Conservation (phyloP, 37 sponge, comb jelly and placozoan species). For the Bolinopsis microptera region DNA sequence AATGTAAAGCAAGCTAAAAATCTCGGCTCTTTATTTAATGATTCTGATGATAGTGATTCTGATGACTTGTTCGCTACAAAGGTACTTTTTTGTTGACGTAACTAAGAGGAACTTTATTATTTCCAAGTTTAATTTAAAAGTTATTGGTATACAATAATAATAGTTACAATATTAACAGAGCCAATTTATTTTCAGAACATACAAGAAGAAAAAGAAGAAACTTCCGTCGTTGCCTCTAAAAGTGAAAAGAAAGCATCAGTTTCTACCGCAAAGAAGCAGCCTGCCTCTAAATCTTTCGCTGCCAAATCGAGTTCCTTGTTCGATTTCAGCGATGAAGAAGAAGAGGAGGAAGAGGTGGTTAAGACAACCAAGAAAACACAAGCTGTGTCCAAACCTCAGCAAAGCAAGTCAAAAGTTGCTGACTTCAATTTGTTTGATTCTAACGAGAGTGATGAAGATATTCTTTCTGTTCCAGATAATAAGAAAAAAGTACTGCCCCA, state of each 20-base stretch:
- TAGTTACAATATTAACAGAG: too few species aligned
- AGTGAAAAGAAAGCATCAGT: too few species aligned
- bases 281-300: neutral
- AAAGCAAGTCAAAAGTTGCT: neutral
- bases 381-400: neutral
- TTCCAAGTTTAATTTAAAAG: too few species aligned
- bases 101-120: too few species aligned
- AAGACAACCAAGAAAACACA: neutral
- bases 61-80: neutral
- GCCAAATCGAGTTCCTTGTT: neutral
- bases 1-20: neutral
- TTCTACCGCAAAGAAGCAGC: neutral
- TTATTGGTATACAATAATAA: too few species aligned
- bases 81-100: too few species aligned
- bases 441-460: neutral
- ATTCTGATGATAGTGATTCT: neutral
- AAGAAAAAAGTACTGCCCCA: neutral
- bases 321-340: slow-evolving; percentile 12
- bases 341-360: neutral
- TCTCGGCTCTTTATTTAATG: neutral
- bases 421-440: neutral
- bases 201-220: neutral
- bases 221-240: too few species aligned
- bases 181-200: neutral
- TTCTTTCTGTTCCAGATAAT: neutral